Evolutionary conservation across 1,140 invertebrate species (phyloP).

Genomic region (Sminthurinus signatus): DNA sequence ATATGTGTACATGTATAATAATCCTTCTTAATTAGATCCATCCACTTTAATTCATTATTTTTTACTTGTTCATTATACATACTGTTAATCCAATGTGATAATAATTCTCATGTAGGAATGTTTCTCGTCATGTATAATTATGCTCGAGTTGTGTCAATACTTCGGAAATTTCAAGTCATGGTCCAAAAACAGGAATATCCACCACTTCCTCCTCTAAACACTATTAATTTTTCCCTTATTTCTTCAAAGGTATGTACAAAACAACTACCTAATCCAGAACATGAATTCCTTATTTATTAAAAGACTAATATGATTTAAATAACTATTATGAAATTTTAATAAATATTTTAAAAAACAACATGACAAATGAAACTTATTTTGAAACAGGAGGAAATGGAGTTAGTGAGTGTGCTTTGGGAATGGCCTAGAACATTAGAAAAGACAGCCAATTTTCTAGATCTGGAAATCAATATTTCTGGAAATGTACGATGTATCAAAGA

Average conservation of each 20-base stretch:
- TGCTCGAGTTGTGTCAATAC: conserved; percentile 9
- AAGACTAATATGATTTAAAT: too few relatives aligned
- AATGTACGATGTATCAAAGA: conserved; percentile 6
- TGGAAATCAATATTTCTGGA: conserved; percentile 4
- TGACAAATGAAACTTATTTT: too few relatives aligned
- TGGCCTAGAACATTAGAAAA: conserved; percentile 18
- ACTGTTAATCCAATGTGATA: too few relatives aligned
- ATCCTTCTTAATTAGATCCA: too few relatives aligned
- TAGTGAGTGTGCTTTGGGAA: conserved; percentile 10
- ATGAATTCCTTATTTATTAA: too few relatives aligned
- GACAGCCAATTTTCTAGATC: not conserved
- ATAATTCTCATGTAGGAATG: not conserved
- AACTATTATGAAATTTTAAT: too few relatives aligned
- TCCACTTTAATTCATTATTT: too few relatives aligned
- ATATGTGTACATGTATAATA: too few relatives aligned
- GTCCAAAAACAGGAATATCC: not conserved
- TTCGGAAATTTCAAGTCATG: not conserved
- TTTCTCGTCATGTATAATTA: conserved; percentile 22
- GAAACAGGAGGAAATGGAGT: conserved; percentile 17
- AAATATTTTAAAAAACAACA: too few relatives aligned
- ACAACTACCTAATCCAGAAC: too few relatives aligned
- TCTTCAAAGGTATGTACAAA: conserved; percentile 6
- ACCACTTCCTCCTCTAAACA: not conserved
- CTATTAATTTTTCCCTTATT: not conserved
- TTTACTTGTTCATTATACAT: too few relatives aligned